Conservation (phyloP, 1,140 invertebrate genomes). For the Musca vetustissima region DNA sequence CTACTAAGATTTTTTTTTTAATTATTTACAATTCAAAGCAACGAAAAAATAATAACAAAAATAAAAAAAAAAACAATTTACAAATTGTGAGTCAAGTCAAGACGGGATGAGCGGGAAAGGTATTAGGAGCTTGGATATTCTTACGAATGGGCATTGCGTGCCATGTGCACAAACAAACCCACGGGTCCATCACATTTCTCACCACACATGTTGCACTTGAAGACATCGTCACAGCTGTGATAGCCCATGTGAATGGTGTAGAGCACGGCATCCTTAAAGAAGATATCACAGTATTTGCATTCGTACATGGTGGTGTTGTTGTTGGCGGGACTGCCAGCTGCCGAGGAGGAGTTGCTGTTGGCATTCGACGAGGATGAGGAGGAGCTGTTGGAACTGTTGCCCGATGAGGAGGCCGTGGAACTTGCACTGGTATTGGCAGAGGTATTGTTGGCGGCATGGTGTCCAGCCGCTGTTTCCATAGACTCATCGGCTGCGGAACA, state of each 20-base stretch:
- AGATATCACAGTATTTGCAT: slow-evolving; percentile 87
- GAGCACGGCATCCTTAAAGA: slow-evolving; percentile 87
- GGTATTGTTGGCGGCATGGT: neutral
- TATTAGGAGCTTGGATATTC: no score
- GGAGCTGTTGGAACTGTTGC: slow-evolving; percentile 57
- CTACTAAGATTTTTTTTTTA: slow-evolving; percentile 12
- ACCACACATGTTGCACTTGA: slow-evolving; percentile 94
- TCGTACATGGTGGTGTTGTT: slow-evolving; percentile 58
- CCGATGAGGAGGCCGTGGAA: slow-evolving; percentile 49
- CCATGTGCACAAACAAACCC: slow-evolving; percentile 90
- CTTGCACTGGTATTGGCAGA: slow-evolving; percentile 42
- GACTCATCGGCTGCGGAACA: slow-evolving; percentile 44
- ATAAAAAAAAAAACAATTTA: slow-evolving; percentile 27
- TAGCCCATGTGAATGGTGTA: slow-evolving; percentile 96
- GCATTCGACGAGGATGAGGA: slow-evolving; percentile 49
- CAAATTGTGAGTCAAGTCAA: slow-evolving; percentile 12
- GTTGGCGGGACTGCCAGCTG: slow-evolving; percentile 34
- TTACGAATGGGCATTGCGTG: slow-evolving; percentile 75
- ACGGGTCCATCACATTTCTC: slow-evolving; percentile 78
- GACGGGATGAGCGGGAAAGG: no score
- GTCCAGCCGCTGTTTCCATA: slow-evolving; percentile 37
- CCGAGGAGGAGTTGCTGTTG: slow-evolving; percentile 46
- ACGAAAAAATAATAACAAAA: slow-evolving; percentile 38
- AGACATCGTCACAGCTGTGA: slow-evolving; percentile 87
- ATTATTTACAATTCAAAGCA: slow-evolving; percentile 51